Conservation (phyloP, 2,888 invertebrate genomes). For the Philonicus albiceps region DNA sequence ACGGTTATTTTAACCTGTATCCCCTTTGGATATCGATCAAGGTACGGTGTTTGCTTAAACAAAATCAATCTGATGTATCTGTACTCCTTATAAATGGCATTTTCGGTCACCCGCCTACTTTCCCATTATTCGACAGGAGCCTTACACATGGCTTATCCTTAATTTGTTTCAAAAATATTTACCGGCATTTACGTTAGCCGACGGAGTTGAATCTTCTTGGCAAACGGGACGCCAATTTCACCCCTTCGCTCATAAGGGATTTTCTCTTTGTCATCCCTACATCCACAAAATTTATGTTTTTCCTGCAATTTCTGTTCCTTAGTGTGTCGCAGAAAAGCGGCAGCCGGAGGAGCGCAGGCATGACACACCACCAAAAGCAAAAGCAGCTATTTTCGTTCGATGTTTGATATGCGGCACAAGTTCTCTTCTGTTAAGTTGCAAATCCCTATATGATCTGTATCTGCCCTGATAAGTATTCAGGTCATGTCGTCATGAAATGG, state of each 20-base stretch:
- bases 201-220: neutral
- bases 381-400: constrained; percentile 38
- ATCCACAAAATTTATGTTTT: constrained; percentile 35
- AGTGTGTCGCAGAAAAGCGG: neutral
- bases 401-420: constrained; percentile 48
- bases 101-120: neutral
- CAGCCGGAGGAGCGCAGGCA: neutral
- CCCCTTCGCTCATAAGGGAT: neutral
- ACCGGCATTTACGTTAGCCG: neutral
- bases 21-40: neutral
- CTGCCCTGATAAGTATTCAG: constrained; percentile 45
- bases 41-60: neutral
- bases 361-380: neutral
- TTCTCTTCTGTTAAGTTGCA: constrained; percentile 48
- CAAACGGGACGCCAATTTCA: neutral
- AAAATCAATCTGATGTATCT: neutral
- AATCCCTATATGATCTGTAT: constrained; percentile 48
- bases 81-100: neutral
- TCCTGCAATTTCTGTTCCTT: constrained; percentile 7
- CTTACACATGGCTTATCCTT: neutral
- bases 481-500: constrained; percentile 41
- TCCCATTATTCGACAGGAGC: neutral
- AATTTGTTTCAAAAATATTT: constrained; percentile 20
- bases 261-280: constrained; percentile 2
- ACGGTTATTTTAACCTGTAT: neutral